Conservation (phyloP, 2,113 vertebrate genomes). For the Oreocharis arfaki region DNA sequence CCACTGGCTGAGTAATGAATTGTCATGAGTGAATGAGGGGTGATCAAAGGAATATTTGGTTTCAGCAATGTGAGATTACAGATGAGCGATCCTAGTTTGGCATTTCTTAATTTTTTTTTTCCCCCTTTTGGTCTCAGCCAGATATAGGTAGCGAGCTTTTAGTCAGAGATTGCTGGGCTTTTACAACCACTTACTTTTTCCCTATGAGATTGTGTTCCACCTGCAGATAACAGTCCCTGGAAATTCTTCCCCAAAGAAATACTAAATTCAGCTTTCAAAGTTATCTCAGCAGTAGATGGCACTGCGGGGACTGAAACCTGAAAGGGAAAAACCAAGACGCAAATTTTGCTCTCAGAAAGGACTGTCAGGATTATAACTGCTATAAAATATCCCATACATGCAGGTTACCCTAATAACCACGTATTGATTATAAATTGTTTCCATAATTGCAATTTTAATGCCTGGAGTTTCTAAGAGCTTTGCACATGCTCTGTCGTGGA, state of each 20-base stretch:
- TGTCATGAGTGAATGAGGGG: not conserved
- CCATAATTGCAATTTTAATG: constrained; percentile 13
- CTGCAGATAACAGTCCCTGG: not conserved
- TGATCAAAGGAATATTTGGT: not conserved
- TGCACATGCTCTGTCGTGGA: not conserved
- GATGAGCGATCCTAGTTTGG: not conserved
- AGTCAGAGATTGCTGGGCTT: not conserved
- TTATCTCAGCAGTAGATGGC: constrained; percentile 53
- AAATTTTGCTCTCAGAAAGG: not conserved
- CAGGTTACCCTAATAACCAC: not conserved
- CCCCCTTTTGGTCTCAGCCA: not conserved
- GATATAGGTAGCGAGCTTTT: not conserved
- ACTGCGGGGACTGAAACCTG: constrained; percentile 54
- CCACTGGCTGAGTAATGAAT: not conserved
- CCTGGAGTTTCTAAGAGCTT: not conserved
- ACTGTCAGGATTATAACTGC: not conserved
- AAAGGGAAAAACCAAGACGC: not conserved
- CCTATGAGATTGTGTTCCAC: not conserved
- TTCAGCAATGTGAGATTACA: not conserved
- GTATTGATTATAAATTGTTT: constrained; percentile 9
- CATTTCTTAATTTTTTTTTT: too few species aligned
- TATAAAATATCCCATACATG: not conserved
- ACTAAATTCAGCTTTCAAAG: not conserved
- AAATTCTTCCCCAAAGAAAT: not conserved
- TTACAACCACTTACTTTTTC: not conserved